Percentiles rank a stretch among this genome's conserved stretches.
These are phyloP conservation scores for Gastrophysa polygoni DNA, from an alignment of 2,888 invertebrate genomes.

Conservation along the genomic window DNA sequence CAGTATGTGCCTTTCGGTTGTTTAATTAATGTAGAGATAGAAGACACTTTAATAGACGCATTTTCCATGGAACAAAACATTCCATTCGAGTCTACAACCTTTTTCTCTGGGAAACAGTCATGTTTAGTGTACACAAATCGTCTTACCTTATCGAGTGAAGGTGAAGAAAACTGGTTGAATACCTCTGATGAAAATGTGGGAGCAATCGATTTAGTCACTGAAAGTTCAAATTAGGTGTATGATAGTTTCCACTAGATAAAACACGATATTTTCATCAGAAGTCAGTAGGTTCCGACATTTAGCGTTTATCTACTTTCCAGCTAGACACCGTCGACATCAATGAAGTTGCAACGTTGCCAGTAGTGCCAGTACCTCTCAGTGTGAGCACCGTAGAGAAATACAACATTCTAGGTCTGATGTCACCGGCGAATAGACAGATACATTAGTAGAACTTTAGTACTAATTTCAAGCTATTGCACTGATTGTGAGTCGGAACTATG, in stretches of 20 bases:
- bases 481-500: no score
- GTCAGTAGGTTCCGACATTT: constrained; percentile 4
- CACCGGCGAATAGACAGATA: no score
- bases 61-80: background rate
- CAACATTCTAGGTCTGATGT: no score
- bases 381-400: no score
- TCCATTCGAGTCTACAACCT: constrained; percentile 18
- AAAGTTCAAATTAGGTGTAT: background rate
- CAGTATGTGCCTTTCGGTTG: no score
- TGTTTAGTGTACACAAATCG: constrained; percentile 16
- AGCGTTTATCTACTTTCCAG: constrained; percentile 3
- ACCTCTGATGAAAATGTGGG: background rate
- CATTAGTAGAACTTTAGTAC: no score
- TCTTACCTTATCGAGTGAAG: constrained; percentile 21
- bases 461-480: no score
- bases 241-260: background rate
- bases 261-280: constrained; percentile 12
- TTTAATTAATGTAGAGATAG: no score
- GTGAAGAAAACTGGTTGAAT: background rate
- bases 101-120: constrained; percentile 27
- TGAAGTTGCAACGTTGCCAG: constrained; percentile 8
- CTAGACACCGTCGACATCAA: constrained; percentile 10
- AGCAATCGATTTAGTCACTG: background rate
- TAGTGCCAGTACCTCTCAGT: no score
- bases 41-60: no score